Conservation (phyloP, 2,113 vertebrate species). For the Boulengeromyrus knoepffleri region DNA sequence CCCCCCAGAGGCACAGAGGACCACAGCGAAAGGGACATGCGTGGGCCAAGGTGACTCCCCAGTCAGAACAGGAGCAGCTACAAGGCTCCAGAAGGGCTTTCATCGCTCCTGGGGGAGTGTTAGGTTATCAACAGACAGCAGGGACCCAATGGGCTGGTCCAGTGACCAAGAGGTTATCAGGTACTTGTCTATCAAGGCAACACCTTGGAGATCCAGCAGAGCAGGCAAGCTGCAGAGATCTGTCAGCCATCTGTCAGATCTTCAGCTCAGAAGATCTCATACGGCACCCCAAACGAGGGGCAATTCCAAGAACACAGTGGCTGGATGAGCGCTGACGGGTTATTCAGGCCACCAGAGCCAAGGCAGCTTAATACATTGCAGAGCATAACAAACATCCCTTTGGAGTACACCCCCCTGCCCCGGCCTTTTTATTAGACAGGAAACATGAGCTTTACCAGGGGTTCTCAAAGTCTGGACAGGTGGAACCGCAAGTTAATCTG, state of each 20-base stretch:
- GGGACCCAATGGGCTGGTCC: background rate
- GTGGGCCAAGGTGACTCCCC: background rate
- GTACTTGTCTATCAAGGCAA: conserved; percentile 6
- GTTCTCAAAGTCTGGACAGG: background rate
- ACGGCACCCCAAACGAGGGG: background rate
- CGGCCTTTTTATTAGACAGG: background rate
- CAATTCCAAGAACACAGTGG: background rate
- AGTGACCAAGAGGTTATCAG: background rate
- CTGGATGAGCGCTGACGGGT: background rate
- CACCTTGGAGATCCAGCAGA: conserved; percentile 7
- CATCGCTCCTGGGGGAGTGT: background rate
- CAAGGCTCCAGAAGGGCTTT: conserved; percentile 13
- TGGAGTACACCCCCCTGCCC: background rate
- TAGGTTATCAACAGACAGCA: background rate
- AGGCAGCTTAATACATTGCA: background rate
- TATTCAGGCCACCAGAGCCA: background rate
- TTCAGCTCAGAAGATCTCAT: background rate
- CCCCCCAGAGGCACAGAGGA: background rate
- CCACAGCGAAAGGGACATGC: background rate
- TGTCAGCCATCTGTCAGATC: background rate
- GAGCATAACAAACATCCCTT: background rate
- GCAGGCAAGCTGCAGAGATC: background rate
- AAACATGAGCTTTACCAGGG: background rate
- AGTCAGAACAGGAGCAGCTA: background rate
- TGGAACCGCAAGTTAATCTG: background rate